Conservation (phyloP, 2,113 vertebrate species). For the Phaethornis superciliosus region DNA sequence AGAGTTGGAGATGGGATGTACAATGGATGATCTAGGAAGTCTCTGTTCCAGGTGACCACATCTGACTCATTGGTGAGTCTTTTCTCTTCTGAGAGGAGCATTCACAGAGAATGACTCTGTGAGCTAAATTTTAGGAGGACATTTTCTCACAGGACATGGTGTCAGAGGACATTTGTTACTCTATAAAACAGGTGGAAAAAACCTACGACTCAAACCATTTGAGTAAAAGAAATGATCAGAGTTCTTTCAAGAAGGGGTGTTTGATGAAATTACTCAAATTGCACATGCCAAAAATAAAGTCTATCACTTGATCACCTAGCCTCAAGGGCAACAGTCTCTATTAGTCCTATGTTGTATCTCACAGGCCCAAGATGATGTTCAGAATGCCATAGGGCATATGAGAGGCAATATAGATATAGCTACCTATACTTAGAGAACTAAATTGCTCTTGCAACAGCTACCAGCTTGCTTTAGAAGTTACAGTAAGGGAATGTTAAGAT, state of each 20-base stretch:
- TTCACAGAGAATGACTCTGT: background rate
- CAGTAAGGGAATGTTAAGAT: rapidly evolving
- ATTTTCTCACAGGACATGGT: background rate
- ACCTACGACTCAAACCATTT: background rate
- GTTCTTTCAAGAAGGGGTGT: background rate
- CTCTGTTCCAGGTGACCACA: background rate
- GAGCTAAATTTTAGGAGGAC: background rate
- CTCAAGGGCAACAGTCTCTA: rapidly evolving
- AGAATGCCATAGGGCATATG: background rate
- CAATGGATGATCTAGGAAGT: background rate
- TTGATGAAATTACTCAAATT: background rate
- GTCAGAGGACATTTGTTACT: background rate
- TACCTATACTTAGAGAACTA: background rate
- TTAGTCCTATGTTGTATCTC: background rate
- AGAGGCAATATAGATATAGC: background rate
- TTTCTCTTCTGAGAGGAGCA: background rate
- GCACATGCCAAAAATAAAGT: background rate
- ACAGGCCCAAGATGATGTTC: background rate
- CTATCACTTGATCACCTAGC: background rate
- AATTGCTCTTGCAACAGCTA: background rate
- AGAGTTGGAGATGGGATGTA: background rate
- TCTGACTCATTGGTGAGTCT: rapidly evolving
- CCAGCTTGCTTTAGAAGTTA: background rate
- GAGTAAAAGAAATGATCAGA: background rate
- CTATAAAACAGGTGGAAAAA: rapidly evolving